Percentiles rank a stretch among this genome's conserved stretches.
phyloP scores from a whole-genome alignment of 2,888 invertebrate genomes.

The Archips xylosteana region DNA sequence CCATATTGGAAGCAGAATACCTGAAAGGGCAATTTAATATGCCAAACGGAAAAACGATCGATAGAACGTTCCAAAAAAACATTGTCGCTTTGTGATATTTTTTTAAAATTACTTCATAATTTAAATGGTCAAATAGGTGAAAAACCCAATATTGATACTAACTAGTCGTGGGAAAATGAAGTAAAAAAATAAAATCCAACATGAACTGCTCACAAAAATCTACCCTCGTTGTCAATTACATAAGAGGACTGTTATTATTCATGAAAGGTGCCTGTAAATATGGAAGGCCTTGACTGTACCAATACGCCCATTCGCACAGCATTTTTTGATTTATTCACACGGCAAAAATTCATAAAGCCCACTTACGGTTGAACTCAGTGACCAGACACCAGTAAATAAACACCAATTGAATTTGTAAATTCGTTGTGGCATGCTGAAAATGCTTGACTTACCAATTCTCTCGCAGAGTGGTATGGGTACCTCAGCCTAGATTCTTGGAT shows the following conservation, averaged over 20 bases:
- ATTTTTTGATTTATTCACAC: neutral
- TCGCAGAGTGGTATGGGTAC: no score
- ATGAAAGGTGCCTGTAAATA: neutral
- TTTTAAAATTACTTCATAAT: no score
- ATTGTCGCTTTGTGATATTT: no score
- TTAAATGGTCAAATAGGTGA: no score
- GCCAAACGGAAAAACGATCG: neutral
- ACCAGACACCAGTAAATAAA: neutral
- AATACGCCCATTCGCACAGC: slow-evolving; percentile 6
- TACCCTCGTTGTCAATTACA: neutral
- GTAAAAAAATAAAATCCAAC: no score
- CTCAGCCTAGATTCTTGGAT: no score
- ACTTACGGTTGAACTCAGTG: neutral
- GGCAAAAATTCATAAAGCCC: neutral
- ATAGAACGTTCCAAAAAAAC: no score
- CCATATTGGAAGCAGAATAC: no score
- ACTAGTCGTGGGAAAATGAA: no score
- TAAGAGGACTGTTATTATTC: neutral
- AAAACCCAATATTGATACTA: no score
- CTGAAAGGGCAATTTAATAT: no score
- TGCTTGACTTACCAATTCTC: no score
- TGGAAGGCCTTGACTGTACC: neutral
- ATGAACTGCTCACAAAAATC: neutral
- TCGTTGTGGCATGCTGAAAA: neutral
- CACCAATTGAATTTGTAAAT: neutral